Base-by-base conservation (phyloP, 2,888 invertebrate genomes). In the Adela reaumurella region DNA sequence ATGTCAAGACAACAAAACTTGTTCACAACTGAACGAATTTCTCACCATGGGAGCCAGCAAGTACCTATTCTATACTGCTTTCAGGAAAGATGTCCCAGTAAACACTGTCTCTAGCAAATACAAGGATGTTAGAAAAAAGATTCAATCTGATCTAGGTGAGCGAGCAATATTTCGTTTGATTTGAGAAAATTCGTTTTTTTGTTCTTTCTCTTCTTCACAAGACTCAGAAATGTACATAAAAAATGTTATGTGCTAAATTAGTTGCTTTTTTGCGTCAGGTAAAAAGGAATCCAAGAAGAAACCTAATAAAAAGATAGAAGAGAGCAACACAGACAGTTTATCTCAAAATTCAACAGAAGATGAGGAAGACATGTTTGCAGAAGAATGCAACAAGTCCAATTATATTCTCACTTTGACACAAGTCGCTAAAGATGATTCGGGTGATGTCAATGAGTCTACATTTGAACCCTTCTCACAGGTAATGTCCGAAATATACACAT, bases 1-100 rank as follows among this genome's bases (percentile, higher is more conserved):
- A 1, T 94, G 94, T 49, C 86, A 91, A 61, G 93, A 96, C 73
- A 84, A 85, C 44, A 84, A 83, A 60, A 92, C 92, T 6, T 93
- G 94, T 64, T 83, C 81, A 57, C 95, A 95, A 64, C 67, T 97
- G 17, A 89, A 89, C 58, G 80, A 85, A 66, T 84, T 82, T 55
- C 68, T 90, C 19, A 84, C 83, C 0, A 77, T 83, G 71, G 87
- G 90, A 8, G 79, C 86, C 0, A 76, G 83, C 56, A 81, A 81
- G 52, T 86, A 84, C 57, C 64, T 90, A 42, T 82, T 87, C 53
- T 81, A 81, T 53, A 83, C 81, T 50, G 86, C 87, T 1, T 72
- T 87, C 53, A 77, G 78, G 54, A 79, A 79, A 57, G 83, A 83
- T 51, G 57, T 88, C 41, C 70, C 73, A 1, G 79, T 88, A 54